Conservation (phyloP, 53 echinoderm and acorn worm species). For the Stichopus horrens region DNA sequence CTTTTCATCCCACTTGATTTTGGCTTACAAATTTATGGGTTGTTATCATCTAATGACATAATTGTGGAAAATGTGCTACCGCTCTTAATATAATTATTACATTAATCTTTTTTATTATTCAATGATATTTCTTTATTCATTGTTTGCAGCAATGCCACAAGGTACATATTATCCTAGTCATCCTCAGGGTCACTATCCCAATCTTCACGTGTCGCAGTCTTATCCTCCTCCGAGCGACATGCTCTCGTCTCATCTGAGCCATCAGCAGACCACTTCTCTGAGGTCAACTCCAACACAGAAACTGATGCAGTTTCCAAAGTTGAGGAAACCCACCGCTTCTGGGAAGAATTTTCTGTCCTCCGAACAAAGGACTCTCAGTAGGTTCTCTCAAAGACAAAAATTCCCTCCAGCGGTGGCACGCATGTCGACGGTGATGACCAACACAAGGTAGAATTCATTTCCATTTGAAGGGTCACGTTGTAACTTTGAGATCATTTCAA, state of each 20-base stretch:
- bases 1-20: too few species aligned
- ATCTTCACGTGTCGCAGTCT: not conserved
- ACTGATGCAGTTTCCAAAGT: slow-evolving; percentile 31
- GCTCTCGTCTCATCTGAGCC: slow-evolving; percentile 9
- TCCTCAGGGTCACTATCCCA: not conserved
- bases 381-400: slow-evolving; percentile 46
- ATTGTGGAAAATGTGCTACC: too few species aligned
- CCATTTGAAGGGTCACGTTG: too few species aligned
- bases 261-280: not conserved
- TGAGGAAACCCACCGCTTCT: not conserved
- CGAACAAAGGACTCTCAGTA: slow-evolving; percentile 56
- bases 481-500: too few species aligned
- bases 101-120: too few species aligned
- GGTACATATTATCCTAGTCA: not conserved
- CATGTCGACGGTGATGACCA: slow-evolving; percentile 88
- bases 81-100: too few species aligned
- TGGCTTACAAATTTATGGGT: too few species aligned
- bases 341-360: not conserved
- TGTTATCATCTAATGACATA: too few species aligned
- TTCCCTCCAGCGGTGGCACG: slow-evolving; percentile 79
- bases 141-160: not conserved
- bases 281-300: slow-evolving; percentile 20
- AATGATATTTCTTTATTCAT: too few species aligned
- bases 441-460: slow-evolving; percentile 65
- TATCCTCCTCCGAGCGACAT: slow-evolving; percentile 19